Base-by-base conservation (phyloP, 1,140 invertebrate genomes). In the Lordiphosa clarofinis region DNA sequence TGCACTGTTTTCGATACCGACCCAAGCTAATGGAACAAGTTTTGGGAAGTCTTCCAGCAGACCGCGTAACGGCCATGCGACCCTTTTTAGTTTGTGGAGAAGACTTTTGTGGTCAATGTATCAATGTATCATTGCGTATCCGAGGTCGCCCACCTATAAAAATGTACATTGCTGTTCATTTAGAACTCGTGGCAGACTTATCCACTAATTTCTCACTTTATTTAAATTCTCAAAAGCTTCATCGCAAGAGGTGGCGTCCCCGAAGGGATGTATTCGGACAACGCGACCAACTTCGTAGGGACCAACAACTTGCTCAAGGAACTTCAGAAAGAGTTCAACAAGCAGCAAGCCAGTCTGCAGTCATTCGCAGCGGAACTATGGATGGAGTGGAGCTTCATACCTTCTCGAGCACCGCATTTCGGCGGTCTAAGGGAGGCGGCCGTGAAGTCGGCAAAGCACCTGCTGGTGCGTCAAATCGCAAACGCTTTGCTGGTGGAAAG, bases 161-260 rank as follows among this genome's bases (percentile, higher is more conserved):
- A 47, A 48, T 36, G 12, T 66, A 60, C 31, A 44, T 49, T 11
- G n/a, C n/a, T 4, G 37, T 38, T 12, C 7, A 15, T 49, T 54
- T 90, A 28, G 87, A 89, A 56, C 43, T 87, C 2, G 76, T 88
- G 11, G 52, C 42, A 2, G 73, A 78, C 42, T 52, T 90, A 10
- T 63, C 54, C 4, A 65, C 88, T 19, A 61, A 84, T 36, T 58
- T n/a, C n/a, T n/a, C n/a, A 33, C 6, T 28, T 28, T 6, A 28
- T 28, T 28, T 28, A 6, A 28, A 28, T 4, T 3, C 24, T 28
- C 6, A 28, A 28, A 28, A 28, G 24, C 24, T 28, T 28, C 24
- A 28, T 28, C 24, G 24, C 24, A 28, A 28, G 24, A 28, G 0
- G 24, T 28, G 24, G 24, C 24, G 15, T 15, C 15, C 15, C 15